Evolutionary conservation across 1,140 invertebrate species (phyloP), one percentile per base, ranked within the genome.

Genomic region (Atta cephalotes): DNA sequence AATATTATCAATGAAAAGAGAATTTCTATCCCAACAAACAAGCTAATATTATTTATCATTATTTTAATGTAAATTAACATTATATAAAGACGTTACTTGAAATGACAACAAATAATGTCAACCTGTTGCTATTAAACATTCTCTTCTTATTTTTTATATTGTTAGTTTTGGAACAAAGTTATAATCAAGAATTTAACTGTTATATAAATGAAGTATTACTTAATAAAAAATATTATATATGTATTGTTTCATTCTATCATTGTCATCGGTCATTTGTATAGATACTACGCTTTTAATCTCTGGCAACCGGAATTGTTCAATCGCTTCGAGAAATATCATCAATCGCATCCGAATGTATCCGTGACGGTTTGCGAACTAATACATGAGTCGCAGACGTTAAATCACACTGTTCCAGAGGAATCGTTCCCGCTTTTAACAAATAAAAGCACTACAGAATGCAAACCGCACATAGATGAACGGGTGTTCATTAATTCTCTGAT

Each of bases 261-360:
- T 31, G 35, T 28, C 3, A 12, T 25, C 2, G 3, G 10, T 21
- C 72, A 76, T 58, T 21, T 78, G 9, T 81, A 58, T 95, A 97
- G 97, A 4, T 97, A 97, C 84, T 97, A 97, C 77, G 97, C 97
- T 2, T 92, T 97, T 7, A 97, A 97, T 79, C 94, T 97, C 21
- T 97, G 97, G 97, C 95, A 97, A 21, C 97, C 97, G 21, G 97
- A 97, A 92, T 92, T 97, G 6, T 96, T 97, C 49, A 95, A 96
- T 12, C 95, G 97, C 3, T 96, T 96, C 86, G 93, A 96, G 58
- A 93, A 93, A 28, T 95, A 95, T 85, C 95, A 96, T 45, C 91
- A 93, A 25, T 84, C 92, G 0, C 90, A 96, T 89, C 96, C 96
- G 2, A 95, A 96, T 86, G 87, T 70, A 31, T 94, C 95, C 0